These are phyloP conservation scores for Aphelenchoides besseyi DNA, from an alignment of 1,140 invertebrate genomes.

Conservation along the genomic window DNA sequence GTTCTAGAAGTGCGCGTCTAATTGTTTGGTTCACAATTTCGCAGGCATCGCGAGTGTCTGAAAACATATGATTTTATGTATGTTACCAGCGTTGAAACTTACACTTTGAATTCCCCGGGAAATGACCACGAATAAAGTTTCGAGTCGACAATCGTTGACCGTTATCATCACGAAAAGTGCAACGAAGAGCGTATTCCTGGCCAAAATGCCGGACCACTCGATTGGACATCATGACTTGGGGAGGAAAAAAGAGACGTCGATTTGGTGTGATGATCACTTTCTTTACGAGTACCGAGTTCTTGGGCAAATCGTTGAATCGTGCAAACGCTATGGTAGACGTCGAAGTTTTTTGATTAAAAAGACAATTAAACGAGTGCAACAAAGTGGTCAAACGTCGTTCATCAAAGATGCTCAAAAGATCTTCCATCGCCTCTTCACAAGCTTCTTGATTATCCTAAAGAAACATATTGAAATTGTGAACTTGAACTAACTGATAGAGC, in stretches of 20 bases:
- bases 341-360: background rate
- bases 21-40: constrained; percentile 27
- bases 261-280: constrained; percentile 44
- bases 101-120: background rate
- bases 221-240: constrained; percentile 43
- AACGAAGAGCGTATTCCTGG: constrained; percentile 19
- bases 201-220: constrained; percentile 39
- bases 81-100: background rate
- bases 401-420: background rate
- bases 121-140: constrained; percentile 29
- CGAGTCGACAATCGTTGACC: constrained; percentile 21
- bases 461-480: background rate
- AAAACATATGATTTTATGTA: background rate
- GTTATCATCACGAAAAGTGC: constrained; percentile 40
- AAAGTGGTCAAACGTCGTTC: constrained; percentile 1
- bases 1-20: constrained; percentile 20
- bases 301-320: background rate
- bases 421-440: constrained; percentile 14
- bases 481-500: constrained; percentile 4
- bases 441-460: constrained; percentile 14
- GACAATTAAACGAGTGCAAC: background rate
- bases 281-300: constrained; percentile 10
- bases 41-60: constrained; percentile 5
- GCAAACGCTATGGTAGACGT: background rate
- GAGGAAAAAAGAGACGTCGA: constrained; percentile 34